Base-by-base conservation (phyloP, 2,888 invertebrate species). In the Cordilura impudica region DNA sequence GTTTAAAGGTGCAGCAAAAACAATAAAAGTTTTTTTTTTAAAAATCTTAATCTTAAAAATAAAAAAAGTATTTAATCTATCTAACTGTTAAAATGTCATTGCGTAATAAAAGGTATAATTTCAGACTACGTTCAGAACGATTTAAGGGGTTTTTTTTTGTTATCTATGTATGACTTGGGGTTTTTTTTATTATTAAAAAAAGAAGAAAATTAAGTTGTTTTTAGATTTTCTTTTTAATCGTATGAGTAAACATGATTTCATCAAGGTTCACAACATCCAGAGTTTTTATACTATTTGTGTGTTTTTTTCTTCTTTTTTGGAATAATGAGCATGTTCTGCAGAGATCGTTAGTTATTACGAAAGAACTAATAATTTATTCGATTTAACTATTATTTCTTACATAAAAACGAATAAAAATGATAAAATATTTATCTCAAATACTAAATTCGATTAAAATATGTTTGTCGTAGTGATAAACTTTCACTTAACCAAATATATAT, bases 261-360 rank as follows among this genome's bases (percentile, higher is more conserved):
- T 87, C 85, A 87, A 88, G 86, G 86, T 87, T 88, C 89, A 88
- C 88, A 89, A 89, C 89, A 88, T 89, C 87, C 87, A 88, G 88
- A 88, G 88, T 88, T 88, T 83, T 74, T 63, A 49, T 51, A 58
- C 76, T 70, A 83, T 70, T 69, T 81, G 81, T 74, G 8, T 66
- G 21, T 69, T 80, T 81, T 53, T 70, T 75, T 67, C 43, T 60
- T 49, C 19, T 16, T 76, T 74, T 35, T n/a, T n/a, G n/a, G n/a
- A n/a, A n/a, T n/a, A n/a, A n/a, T n/a, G n/a, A n/a, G n/a, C n/a
- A n/a, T n/a, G n/a, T n/a, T n/a, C n/a, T n/a, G n/a, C n/a, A n/a
- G n/a, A n/a, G n/a, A n/a, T n/a, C n/a, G n/a, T n/a, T n/a, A n/a
- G n/a, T n/a, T n/a, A n/a, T n/a, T n/a, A n/a, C n/a, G n/a, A n/a